phyloP scores from a whole-genome alignment of 2,888 invertebrate species.

The Catocala sponsa region DNA sequence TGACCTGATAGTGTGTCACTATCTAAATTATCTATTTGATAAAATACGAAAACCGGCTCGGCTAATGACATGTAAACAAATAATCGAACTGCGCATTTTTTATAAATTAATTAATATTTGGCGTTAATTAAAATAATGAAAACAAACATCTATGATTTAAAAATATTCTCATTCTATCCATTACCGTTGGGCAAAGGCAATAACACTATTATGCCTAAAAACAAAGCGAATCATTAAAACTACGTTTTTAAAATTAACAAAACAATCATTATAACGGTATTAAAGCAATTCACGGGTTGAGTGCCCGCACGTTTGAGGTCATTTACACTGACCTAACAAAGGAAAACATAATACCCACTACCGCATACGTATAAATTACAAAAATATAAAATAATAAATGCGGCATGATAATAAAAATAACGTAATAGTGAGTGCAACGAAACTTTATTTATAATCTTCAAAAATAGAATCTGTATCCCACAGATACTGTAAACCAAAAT shows the following conservation, averaged over 20 bases:
- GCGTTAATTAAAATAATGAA: no score
- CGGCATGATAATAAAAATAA: slow-evolving; percentile 39
- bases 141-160: neutral
- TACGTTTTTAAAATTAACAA: slow-evolving; percentile 46
- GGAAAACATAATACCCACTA: slow-evolving; percentile 49
- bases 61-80: slow-evolving; percentile 9
- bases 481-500: slow-evolving; percentile 3
- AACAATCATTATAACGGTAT: slow-evolving; percentile 67
- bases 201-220: slow-evolving; percentile 19
- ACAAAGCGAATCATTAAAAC: slow-evolving; percentile 30
- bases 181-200: slow-evolving; percentile 17
- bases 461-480: slow-evolving; percentile 57
- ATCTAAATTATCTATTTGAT: slow-evolving; percentile 7
- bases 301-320: slow-evolving; percentile 66
- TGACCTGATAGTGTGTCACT: slow-evolving; percentile 6
- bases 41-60: neutral
- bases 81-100: slow-evolving; percentile 15
- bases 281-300: slow-evolving; percentile 59
- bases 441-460: slow-evolving; percentile 49
- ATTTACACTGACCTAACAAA: slow-evolving; percentile 69
- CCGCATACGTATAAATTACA: slow-evolving; percentile 46
- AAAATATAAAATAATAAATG: slow-evolving; percentile 44
- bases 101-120: neutral
- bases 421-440: slow-evolving; percentile 26
- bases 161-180: neutral